Percentiles rank a stretch among this genome's conserved stretches.
Evolutionary conservation across 1,140 invertebrate species (phyloP).

Genomic region (Propsilocerus akamusi): DNA sequence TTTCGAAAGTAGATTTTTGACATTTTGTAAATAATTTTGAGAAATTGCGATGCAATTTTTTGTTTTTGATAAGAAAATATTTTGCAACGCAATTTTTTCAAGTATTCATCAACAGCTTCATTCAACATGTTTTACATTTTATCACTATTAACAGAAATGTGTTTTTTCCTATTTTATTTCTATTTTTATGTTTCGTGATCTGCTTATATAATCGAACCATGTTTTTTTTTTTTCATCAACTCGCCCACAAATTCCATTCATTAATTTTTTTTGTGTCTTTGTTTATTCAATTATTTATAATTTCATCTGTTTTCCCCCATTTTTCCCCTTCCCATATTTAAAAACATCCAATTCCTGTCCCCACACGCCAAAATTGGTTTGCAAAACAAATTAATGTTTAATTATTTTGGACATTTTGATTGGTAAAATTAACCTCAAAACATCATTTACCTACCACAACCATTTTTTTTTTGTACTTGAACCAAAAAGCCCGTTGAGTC

Average conservation of each 20-base stretch:
- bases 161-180: conserved; percentile 1
- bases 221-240: neutral
- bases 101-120: no score
- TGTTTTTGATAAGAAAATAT: no score
- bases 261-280: neutral
- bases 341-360: no score
- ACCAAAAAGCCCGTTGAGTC: conserved; percentile 52
- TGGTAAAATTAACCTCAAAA: neutral
- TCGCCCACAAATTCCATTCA: neutral
- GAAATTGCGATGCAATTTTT: no score
- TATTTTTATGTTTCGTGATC: conserved; percentile 4
- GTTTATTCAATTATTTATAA: neutral
- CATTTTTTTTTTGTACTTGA: neutral
- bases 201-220: neutral
- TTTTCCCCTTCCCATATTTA: neutral
- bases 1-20: no score
- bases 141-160: neutral
- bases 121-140: no score
- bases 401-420: neutral
- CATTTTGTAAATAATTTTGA: no score
- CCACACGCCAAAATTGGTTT: neutral
- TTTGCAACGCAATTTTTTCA: no score
- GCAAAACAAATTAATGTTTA: neutral
- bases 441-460: neutral
- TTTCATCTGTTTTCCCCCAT: neutral